Conservation (phyloP, 1,140 invertebrate species). For the Limonius californicus region DNA sequence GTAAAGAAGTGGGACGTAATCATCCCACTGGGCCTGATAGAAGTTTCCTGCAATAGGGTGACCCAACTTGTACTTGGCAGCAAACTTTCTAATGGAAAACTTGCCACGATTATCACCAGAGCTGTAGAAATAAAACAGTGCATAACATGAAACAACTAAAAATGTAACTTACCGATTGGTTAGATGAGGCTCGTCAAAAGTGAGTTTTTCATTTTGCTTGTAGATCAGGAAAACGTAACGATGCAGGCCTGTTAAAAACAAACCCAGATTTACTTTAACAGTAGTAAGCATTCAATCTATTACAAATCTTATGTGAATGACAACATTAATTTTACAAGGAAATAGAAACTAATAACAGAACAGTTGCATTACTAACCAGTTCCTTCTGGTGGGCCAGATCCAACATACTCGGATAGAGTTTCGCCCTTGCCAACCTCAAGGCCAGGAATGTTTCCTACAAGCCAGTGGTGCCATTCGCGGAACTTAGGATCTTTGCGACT, state of each 20-base stretch:
- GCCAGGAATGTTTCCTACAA: slow-evolving; percentile 86
- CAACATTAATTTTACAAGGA: neutral
- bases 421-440: slow-evolving; percentile 63
- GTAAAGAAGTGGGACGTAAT: slow-evolving; percentile 79
- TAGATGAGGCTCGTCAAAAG: slow-evolving; percentile 63
- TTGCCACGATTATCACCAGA: slow-evolving; percentile 67
- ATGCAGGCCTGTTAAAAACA: slow-evolving; percentile 56
- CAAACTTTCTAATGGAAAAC: slow-evolving; percentile 80
- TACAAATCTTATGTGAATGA: too few species aligned
- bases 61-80: slow-evolving; percentile 76
- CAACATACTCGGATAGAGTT: slow-evolving; percentile 70
- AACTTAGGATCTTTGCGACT: slow-evolving; percentile 69
- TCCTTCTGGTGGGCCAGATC: slow-evolving; percentile 76
- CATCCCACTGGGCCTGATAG: slow-evolving; percentile 85
- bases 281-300: too few species aligned
- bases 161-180: slow-evolving; percentile 49
- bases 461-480: slow-evolving; percentile 88
- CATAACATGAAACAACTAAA: neutral
- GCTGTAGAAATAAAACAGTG: slow-evolving; percentile 40
- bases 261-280: too few species aligned
- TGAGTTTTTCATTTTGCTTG: slow-evolving; percentile 72
- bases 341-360: neutral
- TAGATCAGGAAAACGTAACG: slow-evolving; percentile 87
- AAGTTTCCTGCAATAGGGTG: slow-evolving; percentile 84
- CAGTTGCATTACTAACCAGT: slow-evolving; percentile 50